phyloP scores from a whole-genome alignment of 2,888 invertebrate genomes.

The Smittia aterrima region DNA sequence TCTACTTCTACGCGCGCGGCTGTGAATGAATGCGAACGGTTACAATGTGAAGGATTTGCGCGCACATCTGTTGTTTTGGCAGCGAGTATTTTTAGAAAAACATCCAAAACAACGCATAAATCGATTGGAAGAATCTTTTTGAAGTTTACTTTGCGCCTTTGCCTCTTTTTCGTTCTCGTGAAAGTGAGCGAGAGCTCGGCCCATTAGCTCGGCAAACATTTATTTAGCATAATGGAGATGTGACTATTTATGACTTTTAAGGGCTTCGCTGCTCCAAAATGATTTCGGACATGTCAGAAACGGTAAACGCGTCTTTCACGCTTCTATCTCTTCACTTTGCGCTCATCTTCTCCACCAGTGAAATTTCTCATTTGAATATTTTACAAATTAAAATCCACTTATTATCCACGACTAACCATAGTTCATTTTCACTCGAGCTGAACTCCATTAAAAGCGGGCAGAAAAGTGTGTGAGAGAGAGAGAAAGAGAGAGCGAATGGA shows the following conservation, averaged over 20 bases:
- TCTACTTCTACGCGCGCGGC: neutral
- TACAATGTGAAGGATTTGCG: constrained; percentile 40
- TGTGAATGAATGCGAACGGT: constrained; percentile 26
- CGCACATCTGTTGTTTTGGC: constrained; percentile 36
- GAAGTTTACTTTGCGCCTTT: neutral
- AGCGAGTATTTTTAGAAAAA: constrained; percentile 15
- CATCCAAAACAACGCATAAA: constrained; percentile 3
- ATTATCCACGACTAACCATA: neutral
- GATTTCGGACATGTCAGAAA: no score
- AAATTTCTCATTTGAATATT: constrained; percentile 29
- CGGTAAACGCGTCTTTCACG: no score
- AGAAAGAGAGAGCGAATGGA: neutral
- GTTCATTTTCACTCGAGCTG: constrained; percentile 33
- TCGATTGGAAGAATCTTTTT: neutral
- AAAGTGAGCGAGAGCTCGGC: neutral
- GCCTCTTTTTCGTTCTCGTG: neutral
- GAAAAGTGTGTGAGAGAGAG: neutral
- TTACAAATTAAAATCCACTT: constrained; percentile 36
- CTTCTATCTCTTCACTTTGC: no score
- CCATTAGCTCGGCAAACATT: constrained; percentile 4
- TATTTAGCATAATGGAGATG: neutral
- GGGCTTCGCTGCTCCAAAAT: neutral
- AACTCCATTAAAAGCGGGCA: constrained; percentile 15
- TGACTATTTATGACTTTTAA: neutral
- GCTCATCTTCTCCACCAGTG: no score